These are phyloP conservation scores for Blastobasis lacticolella DNA, from an alignment of 2,888 invertebrate genomes.

Conservation along the genomic window DNA sequence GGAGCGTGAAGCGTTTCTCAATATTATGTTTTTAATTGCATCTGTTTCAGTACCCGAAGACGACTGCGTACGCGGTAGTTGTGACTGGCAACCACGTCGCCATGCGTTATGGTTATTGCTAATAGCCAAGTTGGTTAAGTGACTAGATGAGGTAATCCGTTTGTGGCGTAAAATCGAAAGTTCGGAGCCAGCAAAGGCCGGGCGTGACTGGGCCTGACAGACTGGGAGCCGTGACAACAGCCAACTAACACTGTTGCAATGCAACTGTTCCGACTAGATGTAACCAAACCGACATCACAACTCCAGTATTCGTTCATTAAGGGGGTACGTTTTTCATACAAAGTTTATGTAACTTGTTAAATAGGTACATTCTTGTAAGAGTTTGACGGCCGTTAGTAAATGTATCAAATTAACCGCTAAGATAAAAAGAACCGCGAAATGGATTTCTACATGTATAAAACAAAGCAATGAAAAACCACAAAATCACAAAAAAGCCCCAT, in stretches of 20 bases:
- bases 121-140: conserved; percentile 1
- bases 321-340: no score
- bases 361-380: no score
- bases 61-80: conserved; percentile 13
- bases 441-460: no score
- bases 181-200: conserved; percentile 11
- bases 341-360: no score
- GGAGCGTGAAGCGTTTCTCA: conserved; percentile 38
- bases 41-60: conserved; percentile 17
- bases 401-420: no score
- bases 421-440: no score
- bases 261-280: conserved; percentile 7
- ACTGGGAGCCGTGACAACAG: conserved; percentile 22
- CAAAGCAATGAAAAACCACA: no score
- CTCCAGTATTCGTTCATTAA: no score
- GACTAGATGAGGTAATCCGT: conserved; percentile 1
- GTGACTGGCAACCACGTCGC: not conserved
- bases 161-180: conserved; percentile 29
- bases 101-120: conserved; percentile 4
- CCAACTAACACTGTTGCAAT: conserved; percentile 15
- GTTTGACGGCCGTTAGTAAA: no score
- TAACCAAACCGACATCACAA: conserved; percentile 22
- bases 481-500: no score
- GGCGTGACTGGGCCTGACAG: conserved; percentile 18
- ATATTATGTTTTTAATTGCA: conserved; percentile 31